These are phyloP conservation scores for Rhagium mordax DNA, from an alignment of 2,888 invertebrate species.

Conservation along the genomic window DNA sequence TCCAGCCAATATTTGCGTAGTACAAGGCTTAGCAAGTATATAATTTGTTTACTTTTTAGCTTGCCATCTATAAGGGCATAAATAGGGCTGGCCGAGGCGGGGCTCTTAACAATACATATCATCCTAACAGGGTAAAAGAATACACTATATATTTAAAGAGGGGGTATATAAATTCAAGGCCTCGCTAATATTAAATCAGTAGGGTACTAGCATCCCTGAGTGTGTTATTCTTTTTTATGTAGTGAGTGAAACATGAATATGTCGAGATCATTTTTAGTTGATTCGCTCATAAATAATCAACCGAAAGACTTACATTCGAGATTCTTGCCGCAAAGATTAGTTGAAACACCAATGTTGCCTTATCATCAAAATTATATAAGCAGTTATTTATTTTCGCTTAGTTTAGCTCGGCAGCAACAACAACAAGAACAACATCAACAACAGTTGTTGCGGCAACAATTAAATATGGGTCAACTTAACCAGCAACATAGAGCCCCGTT, in stretches of 20 bases:
- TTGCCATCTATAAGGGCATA: slow-evolving; percentile 56
- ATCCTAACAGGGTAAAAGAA: slow-evolving; percentile 58
- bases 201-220: slow-evolving; percentile 12
- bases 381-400: slow-evolving; percentile 77
- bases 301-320: slow-evolving; percentile 71
- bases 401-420: slow-evolving; percentile 74
- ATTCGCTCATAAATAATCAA: slow-evolving; percentile 82
- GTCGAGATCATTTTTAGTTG: slow-evolving; percentile 88
- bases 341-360: slow-evolving; percentile 73
- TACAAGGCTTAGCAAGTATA: slow-evolving; percentile 60
- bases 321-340: slow-evolving; percentile 69
- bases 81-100: slow-evolving; percentile 63
- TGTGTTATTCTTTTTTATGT: neutral
- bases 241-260: slow-evolving; percentile 70
- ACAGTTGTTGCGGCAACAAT: slow-evolving; percentile 65
- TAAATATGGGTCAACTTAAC: slow-evolving; percentile 35
- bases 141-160: slow-evolving; percentile 57
- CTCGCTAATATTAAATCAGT: slow-evolving; percentile 24
- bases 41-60: slow-evolving; percentile 64
- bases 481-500: slow-evolving; percentile 59
- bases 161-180: slow-evolving; percentile 61
- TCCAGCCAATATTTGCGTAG: slow-evolving; percentile 62
- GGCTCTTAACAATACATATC: slow-evolving; percentile 62
- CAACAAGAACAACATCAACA: slow-evolving; percentile 65
- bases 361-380: slow-evolving; percentile 78